Conservation (phyloP, 2,797 vertebrate species). For the Corythornis leucogaster region DNA sequence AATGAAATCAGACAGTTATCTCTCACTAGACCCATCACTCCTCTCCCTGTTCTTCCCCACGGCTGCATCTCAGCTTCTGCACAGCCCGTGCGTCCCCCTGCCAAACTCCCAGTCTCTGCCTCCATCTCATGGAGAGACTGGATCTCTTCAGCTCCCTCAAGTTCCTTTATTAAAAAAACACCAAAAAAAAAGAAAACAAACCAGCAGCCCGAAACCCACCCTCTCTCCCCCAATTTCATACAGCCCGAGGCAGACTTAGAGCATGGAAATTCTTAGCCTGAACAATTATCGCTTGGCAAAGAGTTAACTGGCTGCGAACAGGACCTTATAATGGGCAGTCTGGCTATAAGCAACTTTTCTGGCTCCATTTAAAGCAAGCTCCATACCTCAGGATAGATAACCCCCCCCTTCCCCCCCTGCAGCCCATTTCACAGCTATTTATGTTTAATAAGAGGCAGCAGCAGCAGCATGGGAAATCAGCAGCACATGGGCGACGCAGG, state of each 20-base stretch:
- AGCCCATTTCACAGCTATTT: constrained; percentile 39
- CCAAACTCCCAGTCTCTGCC: constrained; percentile 61
- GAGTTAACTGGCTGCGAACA: constrained; percentile 31
- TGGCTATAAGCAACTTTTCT: constrained; percentile 26
- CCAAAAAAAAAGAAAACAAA: too few species aligned
- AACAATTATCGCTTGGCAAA: constrained; percentile 44
- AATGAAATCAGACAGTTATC: constrained; percentile 18
- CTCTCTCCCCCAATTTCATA: constrained; percentile 13
- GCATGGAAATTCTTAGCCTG: constrained; percentile 58
- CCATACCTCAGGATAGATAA: not conserved
- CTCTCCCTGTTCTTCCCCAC: not conserved
- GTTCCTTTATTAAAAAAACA: too few species aligned
- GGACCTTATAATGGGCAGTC: constrained; percentile 15
- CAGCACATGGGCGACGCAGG: not conserved
- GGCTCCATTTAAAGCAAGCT: constrained; percentile 15
- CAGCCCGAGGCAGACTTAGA: constrained; percentile 19
- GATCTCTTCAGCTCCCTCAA: not conserved
- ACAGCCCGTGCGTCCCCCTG: not conserved
- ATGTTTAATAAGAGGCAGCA: constrained; percentile 34
- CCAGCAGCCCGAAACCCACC: not conserved
- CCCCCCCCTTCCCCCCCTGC: not conserved
- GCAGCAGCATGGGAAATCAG: constrained; percentile 12
- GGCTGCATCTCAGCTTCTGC: not conserved
- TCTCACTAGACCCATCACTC: not conserved
- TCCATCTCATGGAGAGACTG: constrained; percentile 68